Evolutionary conservation across 2,888 invertebrate species (phyloP).

Genomic region (Ennomos fuscantarius): DNA sequence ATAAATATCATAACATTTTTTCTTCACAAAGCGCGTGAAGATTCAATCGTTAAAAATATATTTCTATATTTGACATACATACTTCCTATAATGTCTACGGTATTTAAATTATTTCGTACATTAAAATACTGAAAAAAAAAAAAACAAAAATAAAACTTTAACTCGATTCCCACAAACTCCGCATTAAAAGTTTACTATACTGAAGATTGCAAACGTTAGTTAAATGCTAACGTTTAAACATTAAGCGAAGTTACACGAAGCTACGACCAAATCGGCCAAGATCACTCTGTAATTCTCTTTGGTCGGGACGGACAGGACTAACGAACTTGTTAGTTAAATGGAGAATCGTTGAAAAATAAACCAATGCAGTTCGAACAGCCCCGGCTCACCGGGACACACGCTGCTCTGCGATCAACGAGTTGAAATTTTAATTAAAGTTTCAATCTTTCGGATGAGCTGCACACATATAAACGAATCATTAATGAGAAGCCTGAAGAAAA

Average conservation of each 20-base stretch:
- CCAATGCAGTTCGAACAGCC: conserved; percentile 1
- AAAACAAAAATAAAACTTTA: no score
- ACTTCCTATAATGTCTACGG: no score
- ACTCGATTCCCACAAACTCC: no score
- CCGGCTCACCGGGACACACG: not conserved
- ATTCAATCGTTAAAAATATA: no score
- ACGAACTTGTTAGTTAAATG: conserved; percentile 7
- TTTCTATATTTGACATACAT: no score
- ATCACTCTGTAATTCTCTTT: conserved; percentile 4
- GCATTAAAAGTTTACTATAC: no score
- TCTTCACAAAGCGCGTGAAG: no score
- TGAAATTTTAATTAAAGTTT: conserved; percentile 16
- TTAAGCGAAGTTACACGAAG: not conserved
- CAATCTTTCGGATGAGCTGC: not conserved
- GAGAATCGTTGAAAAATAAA: conserved; percentile 3
- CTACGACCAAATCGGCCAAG: conserved; percentile 5
- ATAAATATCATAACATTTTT: not conserved
- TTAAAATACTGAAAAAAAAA: no score
- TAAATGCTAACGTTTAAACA: not conserved
- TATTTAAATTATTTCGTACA: no score
- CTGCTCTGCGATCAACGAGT: not conserved
- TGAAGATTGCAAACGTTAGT: not conserved
- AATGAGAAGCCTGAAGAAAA: no score
- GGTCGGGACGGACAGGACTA: not conserved
- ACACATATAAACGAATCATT: not conserved